Percentiles rank a stretch among this genome's conserved stretches.
Evolutionary conservation across 2,797 vertebrate genomes (phyloP).

Genomic region (Hippocampus kuda): DNA sequence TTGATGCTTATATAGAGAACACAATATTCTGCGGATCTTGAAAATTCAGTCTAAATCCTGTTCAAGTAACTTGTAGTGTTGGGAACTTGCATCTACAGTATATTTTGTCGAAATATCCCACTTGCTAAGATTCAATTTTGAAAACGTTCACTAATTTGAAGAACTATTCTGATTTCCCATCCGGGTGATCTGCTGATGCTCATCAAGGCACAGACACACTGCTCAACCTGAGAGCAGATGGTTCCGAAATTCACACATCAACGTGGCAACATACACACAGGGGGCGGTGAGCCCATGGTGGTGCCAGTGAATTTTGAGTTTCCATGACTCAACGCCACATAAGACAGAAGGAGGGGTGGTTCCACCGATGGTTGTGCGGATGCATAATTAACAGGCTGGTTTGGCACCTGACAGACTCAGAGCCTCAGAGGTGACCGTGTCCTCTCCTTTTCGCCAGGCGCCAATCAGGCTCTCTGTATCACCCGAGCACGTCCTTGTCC

Average conservation of each 20-base stretch:
- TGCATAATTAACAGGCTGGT: conserved; percentile 59
- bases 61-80: no score
- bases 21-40: no score
- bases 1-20: no score
- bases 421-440: conserved; percentile 54
- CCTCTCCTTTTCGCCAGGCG: conserved; percentile 54
- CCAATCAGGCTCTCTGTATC: conserved; percentile 59
- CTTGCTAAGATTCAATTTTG: not conserved
- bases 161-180: not conserved
- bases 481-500: conserved; percentile 56
- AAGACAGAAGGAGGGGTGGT: conserved; percentile 23
- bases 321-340: conserved; percentile 35
- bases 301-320: conserved; percentile 16
- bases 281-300: not conserved
- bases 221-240: not conserved
- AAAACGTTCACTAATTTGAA: no score
- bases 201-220: not conserved
- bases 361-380: conserved; percentile 40
- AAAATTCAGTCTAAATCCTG: no score
- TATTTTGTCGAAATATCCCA: not conserved
- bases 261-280: not conserved
- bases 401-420: conserved; percentile 56
- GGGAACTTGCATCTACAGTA: no score
- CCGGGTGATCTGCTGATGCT: not conserved
- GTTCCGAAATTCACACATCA: not conserved